phyloP scores from a whole-genome alignment of 2,888 invertebrate species.

The Ophion ellenae region DNA sequence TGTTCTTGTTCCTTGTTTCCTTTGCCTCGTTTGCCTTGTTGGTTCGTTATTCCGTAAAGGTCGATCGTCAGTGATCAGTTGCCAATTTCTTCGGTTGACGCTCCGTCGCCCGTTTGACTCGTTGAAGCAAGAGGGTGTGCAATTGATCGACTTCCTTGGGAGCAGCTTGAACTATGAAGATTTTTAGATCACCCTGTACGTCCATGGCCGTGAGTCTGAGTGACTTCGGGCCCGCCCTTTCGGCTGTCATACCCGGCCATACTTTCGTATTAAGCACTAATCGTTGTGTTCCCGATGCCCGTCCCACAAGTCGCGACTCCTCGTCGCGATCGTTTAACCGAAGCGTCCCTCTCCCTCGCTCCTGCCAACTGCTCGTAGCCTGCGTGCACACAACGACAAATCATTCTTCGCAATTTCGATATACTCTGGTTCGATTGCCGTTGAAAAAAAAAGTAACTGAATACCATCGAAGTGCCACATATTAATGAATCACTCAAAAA shows the following conservation, averaged over 20 bases:
- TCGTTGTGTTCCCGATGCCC: constrained; percentile 94
- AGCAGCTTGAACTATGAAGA: constrained; percentile 91
- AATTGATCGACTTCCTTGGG: constrained; percentile 89
- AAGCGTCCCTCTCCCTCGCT: constrained; percentile 94
- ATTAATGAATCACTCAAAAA: not conserved
- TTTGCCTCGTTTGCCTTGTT: constrained; percentile 13
- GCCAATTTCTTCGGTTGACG: constrained; percentile 81
- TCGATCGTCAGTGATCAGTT: constrained; percentile 79
- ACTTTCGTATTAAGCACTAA: constrained; percentile 96
- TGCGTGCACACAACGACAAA: constrained; percentile 49
- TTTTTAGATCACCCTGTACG: constrained; percentile 91
- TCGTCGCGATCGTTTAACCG: constrained; percentile 90
- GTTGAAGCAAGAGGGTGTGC: constrained; percentile 86
- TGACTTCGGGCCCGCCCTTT: constrained; percentile 94
- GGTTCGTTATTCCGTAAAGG: constrained; percentile 36
- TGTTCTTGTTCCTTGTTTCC: not conserved
- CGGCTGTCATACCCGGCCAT: constrained; percentile 96
- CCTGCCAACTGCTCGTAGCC: constrained; percentile 92
- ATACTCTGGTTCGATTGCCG: not conserved
- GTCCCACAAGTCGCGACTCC: constrained; percentile 93
- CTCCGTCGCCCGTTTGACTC: constrained; percentile 84
- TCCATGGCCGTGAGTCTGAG: constrained; percentile 95
- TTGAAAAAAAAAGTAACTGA: not conserved
- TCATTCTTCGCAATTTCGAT: not conserved
- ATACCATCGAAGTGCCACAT: not conserved